Conservation (phyloP, 2,888 invertebrate genomes). For the Acanthopleura granulata region DNA sequence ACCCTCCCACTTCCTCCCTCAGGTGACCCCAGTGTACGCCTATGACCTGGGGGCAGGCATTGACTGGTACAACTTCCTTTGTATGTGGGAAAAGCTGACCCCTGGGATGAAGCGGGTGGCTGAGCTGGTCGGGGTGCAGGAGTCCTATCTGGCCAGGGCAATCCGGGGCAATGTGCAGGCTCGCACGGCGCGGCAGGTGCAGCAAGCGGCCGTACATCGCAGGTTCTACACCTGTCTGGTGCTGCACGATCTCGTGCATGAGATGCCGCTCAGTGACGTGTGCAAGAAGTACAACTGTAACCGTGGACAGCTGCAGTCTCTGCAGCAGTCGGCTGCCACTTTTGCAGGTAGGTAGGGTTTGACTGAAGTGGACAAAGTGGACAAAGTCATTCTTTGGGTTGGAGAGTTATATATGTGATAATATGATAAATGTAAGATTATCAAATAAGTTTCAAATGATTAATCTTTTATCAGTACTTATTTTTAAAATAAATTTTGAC, state of each 20-base stretch:
- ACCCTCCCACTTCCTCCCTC: slow-evolving; percentile 17
- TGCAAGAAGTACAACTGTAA: slow-evolving; percentile 88
- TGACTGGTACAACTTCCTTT: slow-evolving; percentile 78
- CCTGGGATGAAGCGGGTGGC: slow-evolving; percentile 88
- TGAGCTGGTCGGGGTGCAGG: slow-evolving; percentile 87
- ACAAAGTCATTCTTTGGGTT: too few relatives aligned
- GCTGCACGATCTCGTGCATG: slow-evolving; percentile 92
- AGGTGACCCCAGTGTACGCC: slow-evolving; percentile 89
- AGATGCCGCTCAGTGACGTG: slow-evolving; percentile 81
- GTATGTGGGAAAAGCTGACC: slow-evolving; percentile 85
- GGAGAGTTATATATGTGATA: too few relatives aligned
- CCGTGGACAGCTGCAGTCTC: slow-evolving; percentile 90
- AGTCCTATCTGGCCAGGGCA: slow-evolving; percentile 81
- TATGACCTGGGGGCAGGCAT: slow-evolving; percentile 81
- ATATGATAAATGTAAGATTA: too few relatives aligned
- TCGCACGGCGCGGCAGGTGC: slow-evolving; percentile 47
- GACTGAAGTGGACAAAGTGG: background rate
- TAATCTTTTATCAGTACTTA: too few relatives aligned
- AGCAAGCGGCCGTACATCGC: slow-evolving; percentile 58
- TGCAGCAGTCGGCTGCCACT: slow-evolving; percentile 94
- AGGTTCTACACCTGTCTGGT: slow-evolving; percentile 81
- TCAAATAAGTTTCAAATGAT: too few relatives aligned
- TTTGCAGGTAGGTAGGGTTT: slow-evolving; percentile 81
- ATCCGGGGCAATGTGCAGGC: slow-evolving; percentile 52
- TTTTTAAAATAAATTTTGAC: too few relatives aligned